Evolutionary conservation across 1,140 invertebrate genomes (phyloP).

Genomic region (Drosophila albomicans): DNA sequence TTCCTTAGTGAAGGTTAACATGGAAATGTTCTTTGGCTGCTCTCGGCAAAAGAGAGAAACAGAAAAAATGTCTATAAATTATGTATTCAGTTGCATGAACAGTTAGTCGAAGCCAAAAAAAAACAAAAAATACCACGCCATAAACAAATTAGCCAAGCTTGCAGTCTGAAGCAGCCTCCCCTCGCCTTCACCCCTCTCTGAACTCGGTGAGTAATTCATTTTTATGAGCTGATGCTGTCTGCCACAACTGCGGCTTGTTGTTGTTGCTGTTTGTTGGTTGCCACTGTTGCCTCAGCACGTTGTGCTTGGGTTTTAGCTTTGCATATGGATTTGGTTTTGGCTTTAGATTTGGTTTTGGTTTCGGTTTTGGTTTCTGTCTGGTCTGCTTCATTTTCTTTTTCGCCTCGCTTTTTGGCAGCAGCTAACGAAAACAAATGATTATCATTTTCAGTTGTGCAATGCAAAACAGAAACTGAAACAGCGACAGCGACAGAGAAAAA

Average conservation of each 20-base stretch:
- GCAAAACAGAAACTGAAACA: slow-evolving; percentile 12
- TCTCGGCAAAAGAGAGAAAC: background rate
- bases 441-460: slow-evolving; percentile 69
- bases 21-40: slow-evolving; percentile 14
- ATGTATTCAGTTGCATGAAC: slow-evolving; percentile 42
- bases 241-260: slow-evolving; percentile 57
- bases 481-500: background rate
- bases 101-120: slow-evolving; percentile 12
- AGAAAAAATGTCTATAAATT: slow-evolving; percentile 40
- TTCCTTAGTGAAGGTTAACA: slow-evolving; percentile 2
- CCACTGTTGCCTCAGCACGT: slow-evolving; percentile 41
- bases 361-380: background rate
- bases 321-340: background rate
- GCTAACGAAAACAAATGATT: slow-evolving; percentile 79
- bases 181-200: background rate
- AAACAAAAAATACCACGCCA: slow-evolving; percentile 15
- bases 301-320: slow-evolving; percentile 10
- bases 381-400: no score
- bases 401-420: slow-evolving; percentile 18
- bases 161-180: slow-evolving; percentile 22
- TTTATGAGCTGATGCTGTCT: slow-evolving; percentile 60
- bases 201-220: slow-evolving; percentile 67
- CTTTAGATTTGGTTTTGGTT: slow-evolving; percentile 18
- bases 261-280: background rate
- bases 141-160: slow-evolving; percentile 55